phyloP scores from a whole-genome alignment of 2,113 vertebrate genomes.

The Psammodynastes pulverulentus region DNA sequence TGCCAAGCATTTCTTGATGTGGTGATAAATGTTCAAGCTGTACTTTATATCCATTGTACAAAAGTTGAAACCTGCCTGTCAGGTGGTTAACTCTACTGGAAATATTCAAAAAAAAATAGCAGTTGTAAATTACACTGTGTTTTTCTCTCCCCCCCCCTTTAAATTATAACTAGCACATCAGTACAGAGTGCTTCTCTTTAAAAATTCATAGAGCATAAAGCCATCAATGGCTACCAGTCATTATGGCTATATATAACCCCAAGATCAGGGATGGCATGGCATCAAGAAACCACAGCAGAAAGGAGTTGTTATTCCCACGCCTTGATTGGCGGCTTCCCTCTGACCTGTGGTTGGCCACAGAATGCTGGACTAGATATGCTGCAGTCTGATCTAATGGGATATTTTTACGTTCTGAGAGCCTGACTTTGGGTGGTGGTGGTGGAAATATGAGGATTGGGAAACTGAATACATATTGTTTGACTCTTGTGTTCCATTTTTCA shows the following conservation, averaged over 20 bases:
- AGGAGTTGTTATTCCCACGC: neutral
- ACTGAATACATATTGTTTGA: neutral
- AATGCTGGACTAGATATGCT: neutral
- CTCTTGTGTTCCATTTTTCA: slow-evolving; percentile 50
- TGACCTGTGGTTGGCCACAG: neutral
- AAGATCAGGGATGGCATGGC: neutral
- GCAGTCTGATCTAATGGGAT: neutral
- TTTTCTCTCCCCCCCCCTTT: fast-evolving
- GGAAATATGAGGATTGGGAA: neutral
- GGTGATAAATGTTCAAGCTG: slow-evolving; percentile 29
- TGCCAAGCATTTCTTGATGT: slow-evolving; percentile 14
- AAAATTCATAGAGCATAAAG: neutral
- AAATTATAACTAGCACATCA: neutral
- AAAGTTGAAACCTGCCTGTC: fast-evolving
- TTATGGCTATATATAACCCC: neutral
- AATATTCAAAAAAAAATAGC: slow-evolving; percentile 4
- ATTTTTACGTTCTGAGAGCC: neutral
- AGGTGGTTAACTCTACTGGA: fast-evolving
- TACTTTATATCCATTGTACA: neutral
- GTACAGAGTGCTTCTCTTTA: neutral
- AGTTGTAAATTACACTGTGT: neutral
- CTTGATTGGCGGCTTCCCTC: neutral
- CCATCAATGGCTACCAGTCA: neutral
- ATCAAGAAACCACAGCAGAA: neutral
- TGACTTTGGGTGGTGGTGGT: neutral